Conservation (phyloP, 2,888 invertebrate genomes). For the Iphiclides podalirius region DNA sequence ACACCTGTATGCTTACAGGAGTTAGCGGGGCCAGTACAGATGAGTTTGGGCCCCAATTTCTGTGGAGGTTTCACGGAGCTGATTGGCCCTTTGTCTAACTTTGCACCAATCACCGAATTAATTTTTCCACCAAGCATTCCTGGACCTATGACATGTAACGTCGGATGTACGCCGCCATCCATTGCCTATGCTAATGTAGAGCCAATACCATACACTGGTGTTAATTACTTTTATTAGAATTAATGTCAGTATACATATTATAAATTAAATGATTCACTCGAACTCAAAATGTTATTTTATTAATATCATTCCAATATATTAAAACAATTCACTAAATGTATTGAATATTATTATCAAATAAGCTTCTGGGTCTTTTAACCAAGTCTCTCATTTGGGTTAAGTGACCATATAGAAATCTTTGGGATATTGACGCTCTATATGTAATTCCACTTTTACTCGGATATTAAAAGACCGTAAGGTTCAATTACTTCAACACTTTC, state of each 20-base stretch:
- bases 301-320: too few relatives aligned
- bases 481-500: too few relatives aligned
- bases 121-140: slow-evolving; percentile 9
- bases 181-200: slow-evolving; percentile 11
- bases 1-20: slow-evolving; percentile 6
- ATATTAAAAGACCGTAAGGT: too few relatives aligned
- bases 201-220: slow-evolving; percentile 11
- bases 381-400: too few relatives aligned
- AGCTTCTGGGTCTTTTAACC: too few relatives aligned
- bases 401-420: too few relatives aligned
- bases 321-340: too few relatives aligned
- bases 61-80: slow-evolving; percentile 13
- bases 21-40: background rate
- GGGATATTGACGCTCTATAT: too few relatives aligned
- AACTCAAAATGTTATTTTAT: background rate
- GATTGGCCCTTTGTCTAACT: slow-evolving; percentile 2
- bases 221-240: slow-evolving; percentile 20
- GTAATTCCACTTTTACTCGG: too few relatives aligned
- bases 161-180: background rate
- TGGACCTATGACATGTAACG: slow-evolving; percentile 4
- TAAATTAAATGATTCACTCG: background rate
- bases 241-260: background rate
- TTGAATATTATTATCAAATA: too few relatives aligned
- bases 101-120: slow-evolving; percentile 14
- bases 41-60: slow-evolving; percentile 1